Base-by-base conservation (phyloP, 2,797 vertebrate species). In the Melopsittacus undulatus region DNA sequence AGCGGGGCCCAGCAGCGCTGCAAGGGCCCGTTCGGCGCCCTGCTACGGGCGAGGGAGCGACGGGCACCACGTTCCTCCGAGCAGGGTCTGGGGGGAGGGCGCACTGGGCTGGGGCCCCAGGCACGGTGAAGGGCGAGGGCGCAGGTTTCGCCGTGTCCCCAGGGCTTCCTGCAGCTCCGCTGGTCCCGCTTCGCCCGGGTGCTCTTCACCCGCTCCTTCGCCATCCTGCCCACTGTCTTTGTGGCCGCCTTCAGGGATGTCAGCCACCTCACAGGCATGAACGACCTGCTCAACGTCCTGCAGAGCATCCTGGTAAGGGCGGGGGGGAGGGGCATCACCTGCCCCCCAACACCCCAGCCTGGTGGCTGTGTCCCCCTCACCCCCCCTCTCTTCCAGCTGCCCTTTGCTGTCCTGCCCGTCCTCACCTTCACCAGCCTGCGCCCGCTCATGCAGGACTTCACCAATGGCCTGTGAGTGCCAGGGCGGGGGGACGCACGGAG, bases 371-470 rank as follows among this genome's bases (percentile, higher is more conserved):
- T 5, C 16, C 2, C 18, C 7, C 32, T 75, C 70, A 87, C 40
- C 10, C 7, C 7, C 0, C 3, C 17, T 87, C 69, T 92, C 57
- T 96, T 83, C 26, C 96, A 98, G 98, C 97, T 98, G 51, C 98
- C 98, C 15, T 98, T 98, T 0, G 98, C 98, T 0, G 87, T 98
- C 61, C 93, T 98, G 82, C 98, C 98, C 4, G 93, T 98, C 69
- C 97, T 98, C 70, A 98, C 98, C 0, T 98, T 98, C 96, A 98
- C 98, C 97, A 98, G 98, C 93, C 96, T 98, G 97, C 97, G 90
- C 3, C 69, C 97, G 0, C 92, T 98, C 89, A 98, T 98, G 98
- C 95, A 96, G 42, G 98, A 98, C 57, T 98, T 98, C 69, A 92
- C 97, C 96, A 98, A 97, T 2, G 84, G 98, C 79, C 61, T 86